Percentiles rank a stretch among this genome's conserved stretches.
These are phyloP conservation scores for Eidolon dupreanum DNA, from an alignment of 2,797 vertebrate genomes.

Conservation along the genomic window DNA sequence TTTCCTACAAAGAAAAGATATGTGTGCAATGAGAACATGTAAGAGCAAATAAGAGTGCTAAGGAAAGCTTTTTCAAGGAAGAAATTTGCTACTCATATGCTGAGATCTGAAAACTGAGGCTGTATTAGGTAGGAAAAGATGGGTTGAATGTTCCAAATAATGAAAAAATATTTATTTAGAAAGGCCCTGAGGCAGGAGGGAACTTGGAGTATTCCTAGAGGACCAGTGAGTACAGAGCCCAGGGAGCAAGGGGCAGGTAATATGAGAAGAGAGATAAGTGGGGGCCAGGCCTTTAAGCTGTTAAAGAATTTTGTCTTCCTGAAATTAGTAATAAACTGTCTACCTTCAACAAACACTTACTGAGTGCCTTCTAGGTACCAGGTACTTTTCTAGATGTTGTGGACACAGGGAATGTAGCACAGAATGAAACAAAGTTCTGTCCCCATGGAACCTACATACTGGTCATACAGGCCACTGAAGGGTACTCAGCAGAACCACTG, in stretches of 20 bases:
- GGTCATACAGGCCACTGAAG: not conserved
- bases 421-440: not conserved
- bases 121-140: not conserved
- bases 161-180: not conserved
- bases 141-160: not conserved
- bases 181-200: not conserved
- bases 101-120: not conserved
- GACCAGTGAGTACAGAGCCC: not conserved
- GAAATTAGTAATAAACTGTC: not conserved
- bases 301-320: not conserved
- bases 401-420: not conserved
- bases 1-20: not conserved
- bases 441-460: not conserved
- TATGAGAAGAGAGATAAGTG: not conserved
- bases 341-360: not conserved
- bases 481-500: not conserved
- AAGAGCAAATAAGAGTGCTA: not conserved
- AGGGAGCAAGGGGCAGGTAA: not conserved
- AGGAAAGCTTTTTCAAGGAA: not conserved
- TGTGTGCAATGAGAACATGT: not conserved
- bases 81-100: not conserved
- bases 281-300: not conserved
- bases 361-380: not conserved
- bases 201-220: not conserved
- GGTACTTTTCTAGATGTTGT: not conserved